These are phyloP conservation scores for Acropora tenuis DNA, from an alignment of 64 coral and sea anemone species.

Conservation along the genomic window DNA sequence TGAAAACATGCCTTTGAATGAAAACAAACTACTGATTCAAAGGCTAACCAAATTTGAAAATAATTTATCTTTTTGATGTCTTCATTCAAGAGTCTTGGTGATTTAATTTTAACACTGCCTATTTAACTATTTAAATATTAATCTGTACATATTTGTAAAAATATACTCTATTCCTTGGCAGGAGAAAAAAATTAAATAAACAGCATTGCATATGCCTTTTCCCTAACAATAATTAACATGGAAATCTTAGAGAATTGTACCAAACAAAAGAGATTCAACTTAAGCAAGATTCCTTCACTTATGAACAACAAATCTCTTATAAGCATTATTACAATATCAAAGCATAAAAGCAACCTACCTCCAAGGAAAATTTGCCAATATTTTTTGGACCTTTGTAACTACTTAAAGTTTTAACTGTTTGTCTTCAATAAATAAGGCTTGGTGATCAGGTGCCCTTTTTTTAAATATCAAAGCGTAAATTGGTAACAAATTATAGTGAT, in stretches of 20 bases:
- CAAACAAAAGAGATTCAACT: not conserved
- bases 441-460: not conserved
- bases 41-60: too few species aligned
- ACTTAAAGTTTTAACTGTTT: too few species aligned
- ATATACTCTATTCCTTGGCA: slow-evolving; percentile 24
- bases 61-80: too few species aligned
- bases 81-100: too few species aligned
- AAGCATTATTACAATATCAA: not conserved
- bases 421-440: not conserved
- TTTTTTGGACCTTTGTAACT: not conserved
- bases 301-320: not conserved
- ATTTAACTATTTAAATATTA: too few species aligned
- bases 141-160: slow-evolving; percentile 11
- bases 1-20: too few species aligned
- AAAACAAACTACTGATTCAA: too few species aligned
- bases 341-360: not conserved
- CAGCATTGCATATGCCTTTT: not conserved
- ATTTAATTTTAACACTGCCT: too few species aligned
- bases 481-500: too few species aligned
- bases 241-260: not conserved
- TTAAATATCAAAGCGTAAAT: not conserved
- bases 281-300: too few species aligned
- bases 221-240: not conserved
- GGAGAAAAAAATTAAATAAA: not conserved
- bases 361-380: not conserved